Evolutionary conservation across 2,113 vertebrate species (phyloP).

Genomic region (Kryptolebias marmoratus): DNA sequence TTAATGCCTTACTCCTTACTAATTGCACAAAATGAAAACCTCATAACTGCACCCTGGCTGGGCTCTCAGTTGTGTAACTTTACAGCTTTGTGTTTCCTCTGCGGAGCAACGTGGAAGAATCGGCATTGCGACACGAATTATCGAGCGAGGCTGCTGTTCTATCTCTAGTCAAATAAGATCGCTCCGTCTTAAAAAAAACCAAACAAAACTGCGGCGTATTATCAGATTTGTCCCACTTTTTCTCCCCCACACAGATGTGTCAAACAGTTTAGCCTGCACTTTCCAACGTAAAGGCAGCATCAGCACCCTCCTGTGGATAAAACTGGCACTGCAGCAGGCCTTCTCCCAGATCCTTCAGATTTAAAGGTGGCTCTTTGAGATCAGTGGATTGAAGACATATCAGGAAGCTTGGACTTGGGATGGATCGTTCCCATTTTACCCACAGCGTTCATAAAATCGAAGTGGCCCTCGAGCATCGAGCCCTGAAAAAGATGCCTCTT

Average conservation of each 20-base stretch:
- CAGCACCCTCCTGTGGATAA: slow-evolving; percentile 65
- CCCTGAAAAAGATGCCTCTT: background rate
- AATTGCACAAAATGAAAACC: slow-evolving; percentile 60
- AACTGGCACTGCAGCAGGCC: slow-evolving; percentile 7
- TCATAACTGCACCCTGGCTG: slow-evolving; percentile 47
- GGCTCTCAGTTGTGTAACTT: slow-evolving; percentile 50
- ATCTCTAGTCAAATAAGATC: slow-evolving; percentile 44
- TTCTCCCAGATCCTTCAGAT: background rate
- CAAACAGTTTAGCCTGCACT: slow-evolving; percentile 17
- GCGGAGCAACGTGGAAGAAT: slow-evolving; percentile 17
- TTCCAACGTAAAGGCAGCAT: slow-evolving; percentile 13
- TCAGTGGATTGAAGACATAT: background rate
- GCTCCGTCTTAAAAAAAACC: slow-evolving; percentile 6
- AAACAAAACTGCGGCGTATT: slow-evolving; percentile 38
- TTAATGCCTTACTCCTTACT: slow-evolving; percentile 59
- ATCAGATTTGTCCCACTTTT: slow-evolving; percentile 29
- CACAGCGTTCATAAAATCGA: background rate
- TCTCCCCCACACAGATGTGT: slow-evolving; percentile 37
- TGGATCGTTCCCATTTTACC: background rate
- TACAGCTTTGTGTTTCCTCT: slow-evolving; percentile 44
- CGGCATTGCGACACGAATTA: slow-evolving; percentile 28
- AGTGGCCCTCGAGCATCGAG: background rate
- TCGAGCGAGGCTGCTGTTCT: slow-evolving; percentile 18
- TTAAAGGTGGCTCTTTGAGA: background rate
- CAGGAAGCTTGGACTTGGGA: background rate